Evolutionary conservation across 2,888 invertebrate species (phyloP).

Genomic region (Synanthedon tipuliformis): DNA sequence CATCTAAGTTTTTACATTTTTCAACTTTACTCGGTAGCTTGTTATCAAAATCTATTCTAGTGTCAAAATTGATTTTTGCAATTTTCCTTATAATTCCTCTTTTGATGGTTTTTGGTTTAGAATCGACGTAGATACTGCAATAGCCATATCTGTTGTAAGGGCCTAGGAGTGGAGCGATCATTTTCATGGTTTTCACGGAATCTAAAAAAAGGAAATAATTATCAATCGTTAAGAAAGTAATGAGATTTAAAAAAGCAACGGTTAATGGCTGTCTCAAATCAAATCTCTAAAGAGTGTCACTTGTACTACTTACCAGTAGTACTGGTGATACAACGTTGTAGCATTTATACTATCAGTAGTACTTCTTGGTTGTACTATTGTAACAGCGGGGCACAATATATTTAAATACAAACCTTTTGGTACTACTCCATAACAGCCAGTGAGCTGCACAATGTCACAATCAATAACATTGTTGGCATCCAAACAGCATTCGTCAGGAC

Average conservation of each 20-base stretch:
- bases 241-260: too few species aligned
- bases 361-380: too few species aligned
- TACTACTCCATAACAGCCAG: constrained; percentile 24
- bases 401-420: constrained; percentile 22
- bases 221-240: too few species aligned
- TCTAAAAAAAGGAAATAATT: constrained; percentile 18
- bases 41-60: constrained; percentile 12
- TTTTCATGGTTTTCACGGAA: constrained; percentile 21
- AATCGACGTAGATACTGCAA: constrained; percentile 38
- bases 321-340: too few species aligned
- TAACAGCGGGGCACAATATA: too few species aligned
- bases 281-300: too few species aligned
- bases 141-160: constrained; percentile 37
- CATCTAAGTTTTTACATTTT: constrained; percentile 29
- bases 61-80: constrained; percentile 41
- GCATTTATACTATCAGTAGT: too few species aligned
- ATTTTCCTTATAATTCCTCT: constrained; percentile 26
- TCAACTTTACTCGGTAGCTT: constrained; percentile 12
- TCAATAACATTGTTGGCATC: constrained; percentile 16
- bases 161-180: constrained; percentile 40
- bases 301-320: too few species aligned
- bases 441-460: constrained; percentile 33
- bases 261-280: too few species aligned
- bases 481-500: constrained; percentile 43
- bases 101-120: constrained; percentile 22